Evolutionary conservation across 1,140 invertebrate genomes (phyloP), one percentile per base, ranked within the genome.

Genomic region (Drosophila bipectinata): DNA sequence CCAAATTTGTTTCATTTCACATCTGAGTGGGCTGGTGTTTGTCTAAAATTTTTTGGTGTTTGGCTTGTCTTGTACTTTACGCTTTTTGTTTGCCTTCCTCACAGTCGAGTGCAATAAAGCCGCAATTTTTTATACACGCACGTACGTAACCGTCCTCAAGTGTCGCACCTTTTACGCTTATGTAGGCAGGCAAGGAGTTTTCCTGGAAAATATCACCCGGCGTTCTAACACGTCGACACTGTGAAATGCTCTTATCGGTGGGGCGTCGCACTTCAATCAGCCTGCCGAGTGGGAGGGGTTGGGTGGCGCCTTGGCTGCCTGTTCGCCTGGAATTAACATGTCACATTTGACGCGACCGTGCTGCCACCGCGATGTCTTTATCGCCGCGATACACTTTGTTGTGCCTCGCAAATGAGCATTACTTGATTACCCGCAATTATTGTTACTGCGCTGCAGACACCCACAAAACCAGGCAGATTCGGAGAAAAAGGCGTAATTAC

Each of bases 341-440:
- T 73, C 84, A 88, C 83, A 88, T 88, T 83, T 88, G 83, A 79
- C 64, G 73, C 61, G 18, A 24, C 39, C 28, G 52, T 10, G 32
- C 15, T 45, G 24, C 26, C 24, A 34, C 24, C 57, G 53, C 57
- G 53, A 76, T 83, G 72, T 76, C 76, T 84, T 66, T 75, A 82
- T 85, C 81, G 76, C 52, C 53, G 56, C 47, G 49, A 61, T 74
- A 72, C 80, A 77, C 48, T 73, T 73, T 60, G 49, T 53, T 72
- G 52, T 82, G 83, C 67, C 77, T 67, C 67, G 62, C 59, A 79
- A 88, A 83, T 88, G 79, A 88, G 79, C 83, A 88, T 88, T 88
- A 88, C 84, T 88, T 88, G 83, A 88, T 88, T 88, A 83, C 83
- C 75, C 76, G 67, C 83, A 79, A 82, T 83, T 79, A 81, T 54